Base-by-base conservation (phyloP, 2,113 vertebrate species). In the Nematolebias whitei region DNA sequence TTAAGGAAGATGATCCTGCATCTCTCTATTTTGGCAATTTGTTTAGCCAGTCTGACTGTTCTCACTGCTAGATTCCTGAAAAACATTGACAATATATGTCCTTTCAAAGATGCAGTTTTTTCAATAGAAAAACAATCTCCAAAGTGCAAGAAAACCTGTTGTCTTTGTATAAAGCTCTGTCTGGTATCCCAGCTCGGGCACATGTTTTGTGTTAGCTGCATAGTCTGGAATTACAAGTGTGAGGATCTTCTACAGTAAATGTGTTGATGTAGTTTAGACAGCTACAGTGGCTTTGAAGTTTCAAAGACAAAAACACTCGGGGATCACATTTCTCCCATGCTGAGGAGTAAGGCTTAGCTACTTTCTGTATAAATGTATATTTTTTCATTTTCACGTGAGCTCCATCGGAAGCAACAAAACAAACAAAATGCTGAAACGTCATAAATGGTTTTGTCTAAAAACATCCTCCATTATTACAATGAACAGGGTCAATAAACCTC, bases 11-110 rank as follows among this genome's bases (percentile, higher is more conserved):
- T 61, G 48, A 63, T 64, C 61, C 63, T 48, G 12, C 70, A 32
- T 59, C 47, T 48, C 26, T 84, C 45, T 48, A 56, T 80, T 23
- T 71, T 69, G 65, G 76, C 64, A 64, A 66, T 66, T 69, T 56
- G 74, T 75, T 73, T 74, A 81, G 64, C 53, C 71, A 71, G 44
- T 63, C 71, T 71, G 83, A 66, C 57, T 18, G 52, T 71, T 63
- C 56, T 60, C 77, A 75, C 55, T 38, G 66, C 43, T 88, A 71
- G 88, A 82, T 87, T 88, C 64, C 35, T 84, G 79, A 71, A 77
- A 86, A 72, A 48, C 22, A 3, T 29, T 67, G 64, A 63, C 71
- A 8, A 15, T 80, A 63, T 80, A 74, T 79, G 74, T 62, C 39
- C 32, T 56, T 74, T 68, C 44, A 67, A 44, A 65, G 35, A 35